Percentiles rank a stretch among this genome's conserved stretches.
These are phyloP conservation scores for Pseudomyrmex flavicornis DNA, from an alignment of 1,140 invertebrate species.

Conservation along the genomic window DNA sequence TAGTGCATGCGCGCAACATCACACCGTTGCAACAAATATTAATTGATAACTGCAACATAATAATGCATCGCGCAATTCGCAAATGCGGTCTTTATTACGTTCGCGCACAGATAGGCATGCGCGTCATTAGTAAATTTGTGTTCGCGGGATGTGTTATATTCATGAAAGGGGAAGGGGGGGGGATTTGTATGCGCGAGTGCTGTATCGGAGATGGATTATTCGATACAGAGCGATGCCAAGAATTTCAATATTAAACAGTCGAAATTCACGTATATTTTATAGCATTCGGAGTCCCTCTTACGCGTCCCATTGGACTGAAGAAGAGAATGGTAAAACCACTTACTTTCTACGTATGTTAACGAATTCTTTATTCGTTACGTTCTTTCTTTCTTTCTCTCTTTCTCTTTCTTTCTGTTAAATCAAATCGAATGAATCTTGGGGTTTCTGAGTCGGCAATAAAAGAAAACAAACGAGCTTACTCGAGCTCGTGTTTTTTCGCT, in stretches of 20 bases:
- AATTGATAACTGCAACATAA: conserved; percentile 12
- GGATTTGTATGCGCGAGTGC: conserved; percentile 1
- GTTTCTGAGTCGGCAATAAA: conserved; percentile 38
- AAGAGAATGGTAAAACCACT: background rate
- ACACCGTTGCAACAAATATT: background rate
- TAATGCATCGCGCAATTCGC: conserved; percentile 3
- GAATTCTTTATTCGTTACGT: conserved; percentile 8
- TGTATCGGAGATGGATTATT: conserved; percentile 15
- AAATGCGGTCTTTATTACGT: conserved; percentile 15
- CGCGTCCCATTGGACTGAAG: background rate
- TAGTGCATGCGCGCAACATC: background rate
- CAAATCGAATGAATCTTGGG: conserved; percentile 54
- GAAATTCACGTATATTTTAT: conserved; percentile 27
- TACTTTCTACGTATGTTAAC: conserved; percentile 41
- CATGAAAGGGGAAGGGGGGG: background rate
- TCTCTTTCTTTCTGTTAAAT: background rate
- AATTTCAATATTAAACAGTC: conserved; percentile 14
- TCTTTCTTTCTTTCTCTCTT: background rate
- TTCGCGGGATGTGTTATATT: conserved; percentile 31
- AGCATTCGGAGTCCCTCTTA: background rate
- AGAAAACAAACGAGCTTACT: conserved; percentile 31
- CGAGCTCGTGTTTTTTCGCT: background rate
- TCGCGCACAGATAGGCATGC: background rate
- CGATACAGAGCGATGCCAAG: background rate
- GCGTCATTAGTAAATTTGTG: conserved; percentile 24